Conservation (phyloP, 2,888 invertebrate genomes). For the Pollenia griseotomentosa region DNA sequence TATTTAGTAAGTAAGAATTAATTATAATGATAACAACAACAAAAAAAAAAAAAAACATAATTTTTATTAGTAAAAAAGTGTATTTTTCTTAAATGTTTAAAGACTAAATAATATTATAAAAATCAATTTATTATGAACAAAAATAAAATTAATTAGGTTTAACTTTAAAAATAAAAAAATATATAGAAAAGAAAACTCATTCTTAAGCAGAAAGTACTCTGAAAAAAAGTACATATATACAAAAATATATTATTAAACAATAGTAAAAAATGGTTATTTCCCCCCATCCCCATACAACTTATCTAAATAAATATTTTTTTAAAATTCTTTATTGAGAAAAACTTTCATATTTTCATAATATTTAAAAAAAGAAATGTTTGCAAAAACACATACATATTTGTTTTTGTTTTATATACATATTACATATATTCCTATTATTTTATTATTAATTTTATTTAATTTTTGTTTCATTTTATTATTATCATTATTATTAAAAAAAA, state of each 20-base stretch:
- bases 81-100: constrained; percentile 73
- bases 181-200: constrained; percentile 34
- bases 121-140: constrained; percentile 63
- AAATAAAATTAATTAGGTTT: constrained; percentile 62
- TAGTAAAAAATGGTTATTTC: constrained; percentile 58
- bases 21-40: constrained; percentile 37
- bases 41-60: constrained; percentile 33
- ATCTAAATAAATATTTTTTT: constrained; percentile 26
- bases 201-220: constrained; percentile 66
- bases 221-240: constrained; percentile 47
- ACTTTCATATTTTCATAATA: constrained; percentile 46
- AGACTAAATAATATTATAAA: constrained; percentile 62
- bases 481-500: constrained; percentile 25
- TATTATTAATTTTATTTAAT: constrained; percentile 48
- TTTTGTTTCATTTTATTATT: constrained; percentile 47
- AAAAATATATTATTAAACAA: constrained; percentile 59
- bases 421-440: constrained; percentile 54
- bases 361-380: constrained; percentile 27
- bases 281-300: background rate
- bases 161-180: constrained; percentile 54
- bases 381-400: constrained; percentile 26
- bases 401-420: constrained; percentile 34
- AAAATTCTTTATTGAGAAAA: constrained; percentile 40
- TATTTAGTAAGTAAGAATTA: constrained; percentile 64
- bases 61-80: constrained; percentile 72